Percentiles rank a stretch among this genome's conserved stretches.
phyloP scores from a whole-genome alignment of 2,797 vertebrate genomes.

The Danionella dracula region DNA sequence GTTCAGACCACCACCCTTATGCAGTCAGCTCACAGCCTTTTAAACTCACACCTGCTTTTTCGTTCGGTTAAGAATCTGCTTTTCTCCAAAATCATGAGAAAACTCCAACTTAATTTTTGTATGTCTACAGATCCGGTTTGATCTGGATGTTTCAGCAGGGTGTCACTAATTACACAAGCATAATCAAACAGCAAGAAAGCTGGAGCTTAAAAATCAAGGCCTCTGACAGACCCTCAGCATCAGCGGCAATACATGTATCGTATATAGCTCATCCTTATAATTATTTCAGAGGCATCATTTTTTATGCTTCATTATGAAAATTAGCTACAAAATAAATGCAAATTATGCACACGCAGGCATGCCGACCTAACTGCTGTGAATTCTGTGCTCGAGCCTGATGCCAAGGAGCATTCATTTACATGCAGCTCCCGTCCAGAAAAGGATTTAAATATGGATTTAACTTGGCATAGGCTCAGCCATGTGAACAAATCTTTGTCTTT shows the following conservation, averaged over 20 bases:
- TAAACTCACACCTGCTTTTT: too few relatives aligned
- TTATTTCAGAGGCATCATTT: constrained; percentile 46
- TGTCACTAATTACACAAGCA: not conserved
- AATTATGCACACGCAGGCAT: constrained; percentile 46
- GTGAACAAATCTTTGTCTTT: constrained; percentile 51
- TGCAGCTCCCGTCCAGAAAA: constrained; percentile 52
- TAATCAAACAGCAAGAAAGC: constrained; percentile 1
- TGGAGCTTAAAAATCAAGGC: constrained; percentile 44
- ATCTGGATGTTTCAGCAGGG: not conserved
- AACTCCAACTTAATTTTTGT: not conserved
- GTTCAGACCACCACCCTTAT: too few relatives aligned
- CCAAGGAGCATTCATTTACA: constrained; percentile 67
- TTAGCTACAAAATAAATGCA: constrained; percentile 48
- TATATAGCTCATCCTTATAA: constrained; percentile 41
- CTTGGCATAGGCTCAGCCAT: constrained; percentile 55
- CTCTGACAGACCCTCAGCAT: constrained; percentile 6
- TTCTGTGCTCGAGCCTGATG: constrained; percentile 54
- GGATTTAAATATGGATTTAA: constrained; percentile 63
- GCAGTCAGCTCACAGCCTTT: too few relatives aligned
- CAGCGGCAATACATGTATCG: constrained; percentile 14
- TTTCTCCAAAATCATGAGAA: too few relatives aligned
- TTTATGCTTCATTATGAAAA: constrained; percentile 50
- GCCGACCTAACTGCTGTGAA: constrained; percentile 39
- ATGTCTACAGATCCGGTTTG: not conserved
- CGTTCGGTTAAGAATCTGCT: too few relatives aligned